Evolutionary conservation across 2,797 vertebrate genomes (phyloP).

Genomic region (Pogoniulus pusillus): DNA sequence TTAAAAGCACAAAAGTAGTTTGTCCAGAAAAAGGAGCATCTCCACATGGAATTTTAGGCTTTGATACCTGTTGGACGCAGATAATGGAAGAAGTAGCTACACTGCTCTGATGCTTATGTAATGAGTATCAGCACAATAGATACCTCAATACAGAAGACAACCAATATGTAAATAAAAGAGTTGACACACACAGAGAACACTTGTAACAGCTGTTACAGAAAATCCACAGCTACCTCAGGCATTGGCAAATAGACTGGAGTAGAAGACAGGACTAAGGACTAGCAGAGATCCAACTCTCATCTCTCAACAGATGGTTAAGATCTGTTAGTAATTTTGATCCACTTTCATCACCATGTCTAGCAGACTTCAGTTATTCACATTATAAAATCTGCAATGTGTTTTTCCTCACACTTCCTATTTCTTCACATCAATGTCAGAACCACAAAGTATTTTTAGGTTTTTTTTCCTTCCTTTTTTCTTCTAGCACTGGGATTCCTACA

Average conservation of each 20-base stretch:
- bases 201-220: neutral
- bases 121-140: neutral
- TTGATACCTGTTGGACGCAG: neutral
- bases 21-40: neutral
- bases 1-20: neutral
- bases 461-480: neutral
- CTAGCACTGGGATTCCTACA: neutral
- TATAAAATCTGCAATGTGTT: neutral
- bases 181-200: rapidly evolving
- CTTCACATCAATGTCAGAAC: neutral
- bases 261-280: neutral
- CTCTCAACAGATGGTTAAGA: slow-evolving; percentile 26
- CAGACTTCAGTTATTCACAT: slow-evolving; percentile 1
- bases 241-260: neutral
- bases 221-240: neutral
- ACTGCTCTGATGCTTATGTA: neutral
- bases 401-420: slow-evolving; percentile 26
- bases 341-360: neutral
- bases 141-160: neutral
- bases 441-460: neutral
- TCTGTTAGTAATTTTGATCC: neutral
- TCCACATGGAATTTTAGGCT: neutral
- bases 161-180: neutral
- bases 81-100: neutral
- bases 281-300: slow-evolving; percentile 1